Conservation (phyloP, 2,888 invertebrate genomes). For the Zaprionus obscuricornis region DNA sequence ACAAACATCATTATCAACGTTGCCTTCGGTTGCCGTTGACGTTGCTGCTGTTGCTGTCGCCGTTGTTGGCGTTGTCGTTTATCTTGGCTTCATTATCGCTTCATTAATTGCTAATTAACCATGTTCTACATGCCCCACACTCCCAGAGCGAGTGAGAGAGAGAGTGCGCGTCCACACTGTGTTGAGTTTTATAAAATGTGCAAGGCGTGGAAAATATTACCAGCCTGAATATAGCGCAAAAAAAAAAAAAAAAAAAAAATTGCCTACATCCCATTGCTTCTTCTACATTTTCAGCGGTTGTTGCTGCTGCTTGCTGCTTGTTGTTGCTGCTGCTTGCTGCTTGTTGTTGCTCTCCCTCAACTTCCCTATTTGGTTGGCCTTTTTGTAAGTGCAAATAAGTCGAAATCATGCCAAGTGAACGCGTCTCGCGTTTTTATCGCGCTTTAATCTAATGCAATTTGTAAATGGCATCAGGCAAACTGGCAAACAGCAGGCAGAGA, state of each 20-base stretch:
- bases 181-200: slow-evolving; percentile 62
- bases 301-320: too few species aligned
- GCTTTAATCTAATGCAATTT: slow-evolving; percentile 76
- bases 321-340: too few species aligned
- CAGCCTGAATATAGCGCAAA: slow-evolving; percentile 15
- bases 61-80: slow-evolving; percentile 59
- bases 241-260: too few species aligned
- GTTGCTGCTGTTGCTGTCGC: slow-evolving; percentile 15
- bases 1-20: slow-evolving; percentile 7
- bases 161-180: slow-evolving; percentile 14
- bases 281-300: too few species aligned
- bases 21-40: slow-evolving; percentile 20
- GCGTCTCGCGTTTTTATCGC: slow-evolving; percentile 69
- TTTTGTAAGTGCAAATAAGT: slow-evolving; percentile 76
- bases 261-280: too few species aligned
- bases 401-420: slow-evolving; percentile 73
- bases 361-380: slow-evolving; percentile 47
- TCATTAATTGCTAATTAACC: slow-evolving; percentile 83
- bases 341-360: neutral
- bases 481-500: neutral
- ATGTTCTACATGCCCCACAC: slow-evolving; percentile 76
- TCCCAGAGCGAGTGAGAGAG: too few species aligned
- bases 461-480: slow-evolving; percentile 63
- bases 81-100: slow-evolving; percentile 82
- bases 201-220: slow-evolving; percentile 71